Evolutionary conservation across 53 echinoderm and acorn worm genomes (phyloP).

Genomic region (Zoroaster sp.): DNA sequence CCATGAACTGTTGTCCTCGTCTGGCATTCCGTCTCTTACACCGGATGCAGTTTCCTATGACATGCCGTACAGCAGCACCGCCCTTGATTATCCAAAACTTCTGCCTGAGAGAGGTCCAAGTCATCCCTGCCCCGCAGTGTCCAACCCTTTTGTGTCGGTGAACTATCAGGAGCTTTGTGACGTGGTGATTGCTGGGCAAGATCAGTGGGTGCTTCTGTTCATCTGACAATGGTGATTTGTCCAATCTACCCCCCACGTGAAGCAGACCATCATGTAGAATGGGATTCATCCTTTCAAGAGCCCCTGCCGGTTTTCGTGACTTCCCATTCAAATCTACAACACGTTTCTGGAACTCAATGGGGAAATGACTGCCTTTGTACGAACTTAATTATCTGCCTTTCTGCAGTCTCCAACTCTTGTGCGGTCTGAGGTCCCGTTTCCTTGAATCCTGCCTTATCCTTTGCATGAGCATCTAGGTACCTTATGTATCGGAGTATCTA

Average conservation of each 20-base stretch:
- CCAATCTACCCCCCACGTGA: slow-evolving; percentile 56
- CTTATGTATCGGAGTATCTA: slow-evolving; percentile 23
- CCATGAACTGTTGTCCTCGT: slow-evolving; percentile 52
- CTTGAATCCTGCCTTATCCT: not conserved
- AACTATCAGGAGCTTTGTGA: not conserved
- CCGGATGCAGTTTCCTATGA: slow-evolving; percentile 50
- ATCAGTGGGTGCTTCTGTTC: slow-evolving; percentile 55
- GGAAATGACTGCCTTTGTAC: slow-evolving; percentile 41
- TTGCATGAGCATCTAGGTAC: not conserved
- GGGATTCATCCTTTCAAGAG: slow-evolving; percentile 30
- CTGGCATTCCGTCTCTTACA: slow-evolving; percentile 52
- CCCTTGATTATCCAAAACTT: slow-evolving; percentile 57
- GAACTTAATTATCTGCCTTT: slow-evolving; percentile 35
- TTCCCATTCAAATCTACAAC: not conserved
- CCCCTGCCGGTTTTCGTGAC: not conserved
- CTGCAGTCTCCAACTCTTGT: slow-evolving; percentile 26
- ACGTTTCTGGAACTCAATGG: not conserved
- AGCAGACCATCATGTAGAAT: slow-evolving; percentile 16
- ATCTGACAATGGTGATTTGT: slow-evolving; percentile 8
- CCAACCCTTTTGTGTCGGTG: slow-evolving; percentile 41
- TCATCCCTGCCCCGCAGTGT: slow-evolving; percentile 52
- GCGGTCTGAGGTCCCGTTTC: not conserved
- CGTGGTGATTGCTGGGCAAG: slow-evolving; percentile 52
- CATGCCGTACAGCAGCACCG: slow-evolving; percentile 34
- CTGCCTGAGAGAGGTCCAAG: slow-evolving; percentile 47